Percentiles rank a stretch among this genome's conserved stretches.
Evolutionary conservation across 2,888 invertebrate genomes (phyloP).

Genomic region (Colletes collaris): DNA sequence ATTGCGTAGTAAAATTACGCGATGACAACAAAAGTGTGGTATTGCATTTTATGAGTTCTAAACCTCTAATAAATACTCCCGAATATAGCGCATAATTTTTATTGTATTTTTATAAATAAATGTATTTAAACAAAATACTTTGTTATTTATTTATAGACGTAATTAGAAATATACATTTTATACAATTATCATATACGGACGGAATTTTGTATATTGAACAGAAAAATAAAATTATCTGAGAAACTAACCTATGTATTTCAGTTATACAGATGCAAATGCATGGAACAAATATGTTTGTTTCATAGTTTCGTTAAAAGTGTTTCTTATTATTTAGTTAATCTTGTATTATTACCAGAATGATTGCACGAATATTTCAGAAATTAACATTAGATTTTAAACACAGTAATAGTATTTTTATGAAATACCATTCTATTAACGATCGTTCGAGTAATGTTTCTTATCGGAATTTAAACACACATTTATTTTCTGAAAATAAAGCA

Average conservation of each 20-base stretch:
- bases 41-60: background rate
- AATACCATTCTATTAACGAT: constrained; percentile 1
- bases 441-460: background rate
- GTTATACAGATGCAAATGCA: background rate
- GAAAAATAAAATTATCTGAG: background rate
- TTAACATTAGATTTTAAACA: constrained; percentile 4
- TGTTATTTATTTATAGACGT: background rate
- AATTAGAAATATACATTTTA: background rate
- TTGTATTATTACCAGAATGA: constrained; percentile 11
- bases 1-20: too few species aligned
- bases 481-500: constrained; percentile 9
- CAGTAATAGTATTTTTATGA: background rate
- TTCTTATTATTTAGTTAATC: background rate
- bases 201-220: background rate
- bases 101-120: background rate
- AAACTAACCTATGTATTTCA: constrained; percentile 13
- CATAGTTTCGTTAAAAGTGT: background rate
- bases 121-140: background rate
- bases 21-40: background rate
- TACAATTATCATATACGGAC: background rate
- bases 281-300: background rate
- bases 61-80: background rate
- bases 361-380: constrained; percentile 10
- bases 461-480: background rate
- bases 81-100: background rate